A percentile compares a stretch with the other conserved stretches of the same genome.
Conservation (phyloP, 2,888 invertebrate species). For the Acronicta aceris region DNA sequence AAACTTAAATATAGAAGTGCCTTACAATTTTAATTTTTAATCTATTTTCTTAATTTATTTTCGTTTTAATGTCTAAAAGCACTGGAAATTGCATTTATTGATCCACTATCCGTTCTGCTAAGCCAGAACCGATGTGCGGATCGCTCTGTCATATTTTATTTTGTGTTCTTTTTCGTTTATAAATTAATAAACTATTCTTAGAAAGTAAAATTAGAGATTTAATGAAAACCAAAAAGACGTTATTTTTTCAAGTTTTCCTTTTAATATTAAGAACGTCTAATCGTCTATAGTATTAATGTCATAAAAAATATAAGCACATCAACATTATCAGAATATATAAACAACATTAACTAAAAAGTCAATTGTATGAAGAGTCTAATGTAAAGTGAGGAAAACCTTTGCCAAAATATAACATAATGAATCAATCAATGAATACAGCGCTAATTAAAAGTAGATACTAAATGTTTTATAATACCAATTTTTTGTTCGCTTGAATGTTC, state of each 20-base stretch:
- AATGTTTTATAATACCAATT: constrained; percentile 49
- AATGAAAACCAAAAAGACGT: constrained; percentile 46
- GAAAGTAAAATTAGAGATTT: constrained; percentile 50
- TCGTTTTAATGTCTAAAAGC: constrained; percentile 66
- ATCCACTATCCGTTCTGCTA: constrained; percentile 71
- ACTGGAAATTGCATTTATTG: constrained; percentile 86
- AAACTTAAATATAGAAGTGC: constrained; percentile 87
- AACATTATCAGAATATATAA: constrained; percentile 51
- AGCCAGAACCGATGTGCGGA: constrained; percentile 68
- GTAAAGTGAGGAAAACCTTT: constrained; percentile 59
- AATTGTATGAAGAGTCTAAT: constrained; percentile 72
- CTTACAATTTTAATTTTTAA: constrained; percentile 87
- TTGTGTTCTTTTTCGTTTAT: constrained; percentile 61
- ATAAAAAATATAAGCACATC: constrained; percentile 37
- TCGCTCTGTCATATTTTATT: constrained; percentile 54
- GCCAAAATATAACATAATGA: constrained; percentile 54
- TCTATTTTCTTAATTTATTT: constrained; percentile 73
- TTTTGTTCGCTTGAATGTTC: constrained; percentile 60
- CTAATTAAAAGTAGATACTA: constrained; percentile 47
- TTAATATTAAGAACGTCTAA: constrained; percentile 49
- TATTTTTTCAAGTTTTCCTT: constrained; percentile 47
- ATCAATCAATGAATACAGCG: constrained; percentile 63
- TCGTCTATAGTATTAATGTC: constrained; percentile 49
- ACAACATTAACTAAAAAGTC: constrained; percentile 77
- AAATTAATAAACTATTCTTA: constrained; percentile 65